phyloP scores from a whole-genome alignment of 2,113 vertebrate species.

The Coptodon rendalli region DNA sequence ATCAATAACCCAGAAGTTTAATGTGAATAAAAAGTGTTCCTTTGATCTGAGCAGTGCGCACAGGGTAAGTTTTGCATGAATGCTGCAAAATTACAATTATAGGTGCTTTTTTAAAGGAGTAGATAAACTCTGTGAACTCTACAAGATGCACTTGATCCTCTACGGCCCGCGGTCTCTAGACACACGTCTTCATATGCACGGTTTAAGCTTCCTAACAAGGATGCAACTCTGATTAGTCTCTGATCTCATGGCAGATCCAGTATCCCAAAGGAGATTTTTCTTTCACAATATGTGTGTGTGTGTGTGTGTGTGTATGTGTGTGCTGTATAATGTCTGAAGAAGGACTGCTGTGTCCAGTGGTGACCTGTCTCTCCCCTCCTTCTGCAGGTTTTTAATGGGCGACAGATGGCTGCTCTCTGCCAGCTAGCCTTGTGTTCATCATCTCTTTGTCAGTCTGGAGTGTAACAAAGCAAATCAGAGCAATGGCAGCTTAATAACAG shows the following conservation, averaged over 20 bases:
- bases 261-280: neutral
- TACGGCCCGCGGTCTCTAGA: neutral
- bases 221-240: neutral
- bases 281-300: neutral
- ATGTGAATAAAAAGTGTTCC: neutral
- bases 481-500: slow-evolving; percentile 2
- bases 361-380: slow-evolving; percentile 13
- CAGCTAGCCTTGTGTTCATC: slow-evolving; percentile 20
- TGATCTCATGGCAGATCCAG: neutral
- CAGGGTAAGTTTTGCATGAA: neutral
- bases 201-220: neutral
- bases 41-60: neutral
- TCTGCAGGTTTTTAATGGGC: slow-evolving; percentile 44
- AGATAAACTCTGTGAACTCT: neutral
- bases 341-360: slow-evolving; percentile 3
- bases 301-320: neutral
- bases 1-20: neutral
- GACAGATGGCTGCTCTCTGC: slow-evolving; percentile 53
- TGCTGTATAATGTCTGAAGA: neutral
- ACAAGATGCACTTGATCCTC: neutral
- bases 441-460: slow-evolving; percentile 23
- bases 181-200: neutral
- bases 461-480: slow-evolving; percentile 22
- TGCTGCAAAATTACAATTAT: neutral
- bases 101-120: neutral